These are phyloP conservation scores for Drosophila nebulosa DNA, from an alignment of 1,140 invertebrate species.

Conservation along the genomic window DNA sequence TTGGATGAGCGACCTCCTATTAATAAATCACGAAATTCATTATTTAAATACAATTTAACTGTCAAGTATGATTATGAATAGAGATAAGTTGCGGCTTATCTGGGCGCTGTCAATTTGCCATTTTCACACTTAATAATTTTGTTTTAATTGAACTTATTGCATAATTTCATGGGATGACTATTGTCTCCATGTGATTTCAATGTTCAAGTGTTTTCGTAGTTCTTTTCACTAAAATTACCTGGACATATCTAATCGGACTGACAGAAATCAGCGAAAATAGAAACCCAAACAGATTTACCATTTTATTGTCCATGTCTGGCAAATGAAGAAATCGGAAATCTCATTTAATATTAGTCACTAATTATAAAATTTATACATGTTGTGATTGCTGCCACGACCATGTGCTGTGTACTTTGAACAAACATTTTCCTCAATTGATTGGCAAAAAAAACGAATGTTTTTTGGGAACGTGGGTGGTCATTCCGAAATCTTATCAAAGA, in stretches of 20 bases:
- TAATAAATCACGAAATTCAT: no score
- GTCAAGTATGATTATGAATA: not conserved
- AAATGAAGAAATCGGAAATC: not conserved
- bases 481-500: slow-evolving; percentile 2
- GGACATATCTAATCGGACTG: not conserved
- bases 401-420: not conserved
- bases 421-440: not conserved
- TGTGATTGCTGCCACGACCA: no score
- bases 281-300: not conserved
- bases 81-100: not conserved
- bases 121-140: not conserved
- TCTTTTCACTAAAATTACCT: no score
- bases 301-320: not conserved
- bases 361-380: not conserved
- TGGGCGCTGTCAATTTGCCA: not conserved
- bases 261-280: not conserved
- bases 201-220: not conserved
- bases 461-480: slow-evolving; percentile 2
- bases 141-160: not conserved
- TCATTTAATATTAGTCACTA: not conserved
- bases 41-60: not conserved
- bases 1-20: no score
- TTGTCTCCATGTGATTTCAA: not conserved
- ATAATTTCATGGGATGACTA: not conserved
- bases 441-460: not conserved